Percentiles rank a stretch among this genome's conserved stretches.
Evolutionary conservation across 2,888 invertebrate species (phyloP).

Genomic region (Nineta flava): DNA sequence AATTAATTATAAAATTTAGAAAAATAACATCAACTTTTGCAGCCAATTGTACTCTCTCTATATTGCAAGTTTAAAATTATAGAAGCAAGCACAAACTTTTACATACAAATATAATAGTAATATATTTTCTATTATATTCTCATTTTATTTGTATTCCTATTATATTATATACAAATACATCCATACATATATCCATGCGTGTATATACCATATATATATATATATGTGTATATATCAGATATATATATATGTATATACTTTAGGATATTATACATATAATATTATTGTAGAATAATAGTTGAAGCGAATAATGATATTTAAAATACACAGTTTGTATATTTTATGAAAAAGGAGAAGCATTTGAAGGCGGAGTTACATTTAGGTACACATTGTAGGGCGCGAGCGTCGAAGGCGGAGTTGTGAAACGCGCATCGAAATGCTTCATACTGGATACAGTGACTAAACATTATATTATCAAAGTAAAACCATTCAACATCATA

Average conservation of each 20-base stretch:
- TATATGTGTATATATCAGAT: not conserved
- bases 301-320: not conserved
- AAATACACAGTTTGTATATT: not conserved
- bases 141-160: not conserved
- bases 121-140: too few relatives aligned
- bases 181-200: not conserved
- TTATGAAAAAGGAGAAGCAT: not conserved
- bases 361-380: not conserved
- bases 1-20: too few relatives aligned
- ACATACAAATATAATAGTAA: too few relatives aligned
- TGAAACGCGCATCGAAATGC: too few relatives aligned
- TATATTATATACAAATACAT: not conserved
- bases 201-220: too few relatives aligned
- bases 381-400: not conserved
- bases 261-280: not conserved
- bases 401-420: not conserved
- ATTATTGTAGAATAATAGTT: not conserved
- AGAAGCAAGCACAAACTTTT: too few relatives aligned
- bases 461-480: too few relatives aligned
- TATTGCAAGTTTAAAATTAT: too few relatives aligned
- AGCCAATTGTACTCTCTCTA: too few relatives aligned
- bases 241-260: not conserved
- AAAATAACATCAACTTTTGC: too few relatives aligned
- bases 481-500: too few relatives aligned
- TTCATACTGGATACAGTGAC: too few relatives aligned